Evolutionary conservation across 2,888 invertebrate species (phyloP), one percentile per base, ranked within the genome.

Genomic region (Nysson spinosus): DNA sequence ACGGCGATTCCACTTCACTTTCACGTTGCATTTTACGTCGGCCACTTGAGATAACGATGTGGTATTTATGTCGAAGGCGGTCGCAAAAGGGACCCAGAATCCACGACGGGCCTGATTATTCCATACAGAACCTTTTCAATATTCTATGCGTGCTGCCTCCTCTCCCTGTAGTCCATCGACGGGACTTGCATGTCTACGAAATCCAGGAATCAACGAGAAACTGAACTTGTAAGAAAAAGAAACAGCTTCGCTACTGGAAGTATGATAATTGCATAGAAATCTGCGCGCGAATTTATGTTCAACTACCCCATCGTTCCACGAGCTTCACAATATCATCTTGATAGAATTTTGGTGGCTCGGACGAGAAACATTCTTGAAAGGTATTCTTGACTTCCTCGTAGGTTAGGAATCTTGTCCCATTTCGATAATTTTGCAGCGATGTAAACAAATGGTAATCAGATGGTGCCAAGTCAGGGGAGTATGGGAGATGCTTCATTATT

Each of bases 231-330:
- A 40, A 40, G 69, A 69, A 68, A 32, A 30, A 47, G 42, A 17
- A 46, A 60, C n/a, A n/a, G 44, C 56, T 51, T 52, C 60, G 55
- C 57, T 55, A 51, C 28, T 40, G 63, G 24, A 69, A 57, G 44
- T 66, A 61, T 77, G 74, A 76, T 52, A 55, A 47, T 58, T 69
- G 61, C 68, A 60, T 50, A 58, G 47, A 65, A 68, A 69, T 4
- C 2, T n/a, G n/a, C n/a, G n/a, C n/a, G n/a, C n/a, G n/a, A n/a
- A n/a, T n/a, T n/a, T n/a, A n/a, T n/a, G n/a, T n/a, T n/a, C n/a
- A n/a, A n/a, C n/a, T n/a, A n/a, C n/a, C n/a, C n/a, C n/a, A n/a
- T n/a, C n/a, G n/a, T n/a, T n/a, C n/a, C n/a, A n/a, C n/a, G n/a
- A n/a, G n/a, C n/a, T n/a, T n/a, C n/a, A n/a, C n/a, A n/a, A n/a